A percentile compares a stretch with the other conserved stretches of the same genome.
These are phyloP conservation scores for Phalloptychus januarius DNA, from an alignment of 2,797 vertebrate genomes.

Conservation along the genomic window DNA sequence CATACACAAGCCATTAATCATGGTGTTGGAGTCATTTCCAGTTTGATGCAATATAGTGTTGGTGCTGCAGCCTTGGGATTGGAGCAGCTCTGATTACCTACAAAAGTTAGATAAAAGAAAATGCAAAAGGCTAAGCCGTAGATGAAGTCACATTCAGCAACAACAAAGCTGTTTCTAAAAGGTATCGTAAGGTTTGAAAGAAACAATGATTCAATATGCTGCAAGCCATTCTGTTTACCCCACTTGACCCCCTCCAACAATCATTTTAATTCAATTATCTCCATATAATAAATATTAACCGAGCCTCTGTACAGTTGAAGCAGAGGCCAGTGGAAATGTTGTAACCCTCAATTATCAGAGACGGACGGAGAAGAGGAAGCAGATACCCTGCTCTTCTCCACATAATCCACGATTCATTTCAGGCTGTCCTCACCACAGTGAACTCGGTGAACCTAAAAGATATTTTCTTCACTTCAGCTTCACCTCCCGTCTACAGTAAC, in stretches of 20 bases:
- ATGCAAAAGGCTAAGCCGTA: conserved; percentile 50
- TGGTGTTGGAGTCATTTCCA: conserved; percentile 71
- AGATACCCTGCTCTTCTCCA: conserved; percentile 15
- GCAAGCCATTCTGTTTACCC: conserved; percentile 25
- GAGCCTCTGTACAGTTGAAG: conserved; percentile 30
- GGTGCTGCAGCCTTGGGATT: conserved; percentile 52
- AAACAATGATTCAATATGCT: conserved; percentile 29
- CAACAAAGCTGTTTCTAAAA: conserved; percentile 44
- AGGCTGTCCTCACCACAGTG: conserved; percentile 26
- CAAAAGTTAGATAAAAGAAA: conserved; percentile 67
- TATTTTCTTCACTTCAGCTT: conserved; percentile 6
- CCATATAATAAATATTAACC: conserved; percentile 58
- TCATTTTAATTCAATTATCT: conserved; percentile 53
- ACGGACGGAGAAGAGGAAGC: conserved; percentile 14
- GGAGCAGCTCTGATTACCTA: conserved; percentile 59
- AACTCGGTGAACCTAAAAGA: conserved; percentile 59
- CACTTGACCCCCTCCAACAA: conserved; percentile 10
- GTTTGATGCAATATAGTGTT: conserved; percentile 75
- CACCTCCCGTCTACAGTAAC: conserved; percentile 8
- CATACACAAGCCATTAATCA: conserved; percentile 76
- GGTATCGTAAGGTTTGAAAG: conserved; percentile 33
- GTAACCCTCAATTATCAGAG: conserved; percentile 24
- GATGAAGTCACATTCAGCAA: conserved; percentile 57
- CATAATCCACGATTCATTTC: conserved; percentile 29
- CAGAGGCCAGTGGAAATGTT: conserved; percentile 33